Percentiles rank a stretch among this genome's conserved stretches.
Conservation (phyloP, 37 sponge, comb jelly and placozoan genomes). For the Chondrosia reniformis region DNA sequence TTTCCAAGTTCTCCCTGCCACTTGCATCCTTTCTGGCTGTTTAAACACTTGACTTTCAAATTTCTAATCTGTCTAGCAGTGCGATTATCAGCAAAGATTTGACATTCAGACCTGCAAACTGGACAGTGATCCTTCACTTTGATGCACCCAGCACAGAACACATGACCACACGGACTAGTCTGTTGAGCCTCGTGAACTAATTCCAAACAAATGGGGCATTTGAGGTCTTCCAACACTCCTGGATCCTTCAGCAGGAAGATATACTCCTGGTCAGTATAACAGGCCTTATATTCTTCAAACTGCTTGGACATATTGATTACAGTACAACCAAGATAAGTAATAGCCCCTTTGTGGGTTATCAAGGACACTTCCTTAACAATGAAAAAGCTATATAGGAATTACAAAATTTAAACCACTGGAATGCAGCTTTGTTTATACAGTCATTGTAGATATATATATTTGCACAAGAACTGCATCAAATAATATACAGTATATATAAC, state of each 20-base stretch:
- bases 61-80: conserved; percentile 19
- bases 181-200: background rate
- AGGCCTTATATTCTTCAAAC: too few species aligned
- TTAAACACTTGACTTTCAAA: conserved; percentile 18
- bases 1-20: conserved; percentile 23
- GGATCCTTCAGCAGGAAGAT: background rate
- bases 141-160: conserved; percentile 8
- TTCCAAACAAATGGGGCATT: conserved; percentile 8
- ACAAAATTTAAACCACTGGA: too few species aligned
- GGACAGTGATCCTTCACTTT: background rate
- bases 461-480: too few species aligned
- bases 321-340: too few species aligned
- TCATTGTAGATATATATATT: too few species aligned
- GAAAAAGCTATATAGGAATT: too few species aligned
- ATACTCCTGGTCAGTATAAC: too few species aligned
- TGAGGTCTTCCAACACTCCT: background rate
- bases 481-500: too few species aligned
- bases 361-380: too few species aligned
- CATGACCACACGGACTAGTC: conserved; percentile 15
- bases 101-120: background rate
- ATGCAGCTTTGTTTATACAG: too few species aligned
- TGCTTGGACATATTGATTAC: too few species aligned
- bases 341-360: too few species aligned
- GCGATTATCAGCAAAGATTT: conserved; percentile 28
- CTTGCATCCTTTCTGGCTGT: background rate